These are phyloP conservation scores for Biston stratarius DNA, from an alignment of 2,888 invertebrate species.

Conservation along the genomic window DNA sequence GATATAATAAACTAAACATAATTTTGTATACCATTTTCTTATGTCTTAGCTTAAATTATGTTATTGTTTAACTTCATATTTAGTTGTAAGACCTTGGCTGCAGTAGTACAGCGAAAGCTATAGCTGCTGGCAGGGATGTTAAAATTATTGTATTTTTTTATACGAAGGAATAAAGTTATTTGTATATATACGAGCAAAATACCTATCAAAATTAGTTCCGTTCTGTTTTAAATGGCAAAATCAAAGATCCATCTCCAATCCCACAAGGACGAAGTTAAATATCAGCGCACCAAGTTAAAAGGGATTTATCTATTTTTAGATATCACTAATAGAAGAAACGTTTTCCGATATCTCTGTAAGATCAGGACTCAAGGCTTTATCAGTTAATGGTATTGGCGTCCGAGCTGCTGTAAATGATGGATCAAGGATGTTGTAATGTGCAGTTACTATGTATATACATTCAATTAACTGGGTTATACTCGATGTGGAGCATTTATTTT, in stretches of 20 bases:
- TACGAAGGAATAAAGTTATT: no score
- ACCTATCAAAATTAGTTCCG: neutral
- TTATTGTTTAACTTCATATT: no score
- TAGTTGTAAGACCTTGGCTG: no score
- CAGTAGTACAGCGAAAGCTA: no score
- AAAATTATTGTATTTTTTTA: no score
- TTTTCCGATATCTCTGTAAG: conserved; percentile 18
- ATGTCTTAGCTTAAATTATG: no score
- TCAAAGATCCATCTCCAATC: neutral
- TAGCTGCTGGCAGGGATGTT: no score
- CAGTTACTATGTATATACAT: conserved; percentile 12
- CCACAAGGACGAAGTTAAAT: neutral
- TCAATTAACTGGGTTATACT: neutral
- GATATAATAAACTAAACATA: no score
- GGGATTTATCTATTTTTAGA: conserved; percentile 21
- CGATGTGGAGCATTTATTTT: neutral
- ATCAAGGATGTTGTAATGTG: conserved; percentile 4
- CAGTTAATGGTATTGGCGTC: conserved; percentile 15
- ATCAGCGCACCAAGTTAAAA: conserved; percentile 4
- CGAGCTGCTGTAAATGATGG: conserved; percentile 5
- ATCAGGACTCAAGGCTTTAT: conserved; percentile 16
- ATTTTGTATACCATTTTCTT: no score
- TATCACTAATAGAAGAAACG: conserved; percentile 4
- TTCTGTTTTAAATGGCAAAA: neutral
- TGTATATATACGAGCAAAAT: no score